These are phyloP conservation scores for Tokudaia tokunoshimensis DNA, from an alignment of 2,797 vertebrate species.

Conservation along the genomic window DNA sequence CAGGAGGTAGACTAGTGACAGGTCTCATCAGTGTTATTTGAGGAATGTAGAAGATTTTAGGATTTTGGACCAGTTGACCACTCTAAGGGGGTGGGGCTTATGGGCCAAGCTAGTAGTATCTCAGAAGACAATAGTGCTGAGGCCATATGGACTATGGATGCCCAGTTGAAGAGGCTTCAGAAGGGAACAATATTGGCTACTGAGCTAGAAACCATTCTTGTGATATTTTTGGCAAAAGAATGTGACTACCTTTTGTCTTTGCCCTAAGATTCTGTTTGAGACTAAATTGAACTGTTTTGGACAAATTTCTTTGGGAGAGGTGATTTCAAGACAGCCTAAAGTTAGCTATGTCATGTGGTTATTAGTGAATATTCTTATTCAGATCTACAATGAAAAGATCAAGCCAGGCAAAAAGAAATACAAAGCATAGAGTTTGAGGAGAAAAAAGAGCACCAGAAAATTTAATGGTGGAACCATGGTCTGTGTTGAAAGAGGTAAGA, in stretches of 20 bases:
- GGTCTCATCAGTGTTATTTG: not conserved
- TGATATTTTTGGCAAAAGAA: not conserved
- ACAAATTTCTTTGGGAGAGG: not conserved
- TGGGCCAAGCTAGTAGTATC: not conserved
- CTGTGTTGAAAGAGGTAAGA: not conserved
- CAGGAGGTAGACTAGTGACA: not conserved
- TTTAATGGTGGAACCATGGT: not conserved
- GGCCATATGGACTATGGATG: not conserved
- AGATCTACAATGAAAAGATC: not conserved
- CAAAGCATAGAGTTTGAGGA: not conserved
- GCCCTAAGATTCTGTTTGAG: not conserved
- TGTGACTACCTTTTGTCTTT: not conserved
- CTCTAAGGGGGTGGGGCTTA: not conserved
- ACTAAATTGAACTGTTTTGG: not conserved
- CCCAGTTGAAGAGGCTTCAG: not conserved
- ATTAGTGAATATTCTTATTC: not conserved
- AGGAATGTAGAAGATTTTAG: not conserved
- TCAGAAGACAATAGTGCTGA: not conserved
- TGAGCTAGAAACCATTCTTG: not conserved
- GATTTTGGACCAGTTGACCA: not conserved
- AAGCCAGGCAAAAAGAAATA: not conserved
- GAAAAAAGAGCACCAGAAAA: not conserved
- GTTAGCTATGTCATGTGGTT: not conserved
- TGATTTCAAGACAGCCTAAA: not conserved
- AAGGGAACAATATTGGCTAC: not conserved